These are phyloP conservation scores for Drosophila baimaii DNA, from an alignment of 1,140 invertebrate species.

Conservation along the genomic window DNA sequence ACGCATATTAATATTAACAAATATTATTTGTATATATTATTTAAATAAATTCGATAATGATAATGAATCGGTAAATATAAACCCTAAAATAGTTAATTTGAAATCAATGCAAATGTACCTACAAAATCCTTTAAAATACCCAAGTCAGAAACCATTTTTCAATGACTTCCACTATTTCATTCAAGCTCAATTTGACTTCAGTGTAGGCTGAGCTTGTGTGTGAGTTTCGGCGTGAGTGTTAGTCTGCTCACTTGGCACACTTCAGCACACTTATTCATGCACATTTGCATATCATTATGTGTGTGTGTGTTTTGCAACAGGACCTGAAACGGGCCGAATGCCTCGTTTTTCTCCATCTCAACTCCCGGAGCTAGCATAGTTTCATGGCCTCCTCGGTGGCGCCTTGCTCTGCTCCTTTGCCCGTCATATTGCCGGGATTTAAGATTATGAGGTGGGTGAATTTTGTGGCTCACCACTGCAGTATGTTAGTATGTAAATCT, in stretches of 20 bases:
- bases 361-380: conserved; percentile 47
- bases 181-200: not conserved
- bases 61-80: too few relatives aligned
- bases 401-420: not conserved
- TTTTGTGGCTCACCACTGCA: conserved; percentile 71
- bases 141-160: too few relatives aligned
- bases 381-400: conserved; percentile 18
- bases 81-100: too few relatives aligned
- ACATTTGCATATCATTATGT: conserved; percentile 81
- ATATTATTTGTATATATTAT: too few relatives aligned
- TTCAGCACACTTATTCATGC: conserved; percentile 77
- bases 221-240: conserved; percentile 33
- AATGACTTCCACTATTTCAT: not conserved
- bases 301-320: conserved; percentile 48
- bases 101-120: too few relatives aligned
- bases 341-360: conserved; percentile 40
- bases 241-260: conserved; percentile 53
- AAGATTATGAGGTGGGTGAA: conserved; percentile 78
- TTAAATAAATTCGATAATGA: too few relatives aligned
- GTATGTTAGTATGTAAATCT: conserved; percentile 77
- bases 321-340: conserved; percentile 41
- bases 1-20: too few relatives aligned
- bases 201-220: conserved; percentile 3
- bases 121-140: too few relatives aligned
- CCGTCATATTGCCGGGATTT: conserved; percentile 77